phyloP scores from a whole-genome alignment of 35 echinoderm and acorn worm species.

The Stichopus chloronotus region DNA sequence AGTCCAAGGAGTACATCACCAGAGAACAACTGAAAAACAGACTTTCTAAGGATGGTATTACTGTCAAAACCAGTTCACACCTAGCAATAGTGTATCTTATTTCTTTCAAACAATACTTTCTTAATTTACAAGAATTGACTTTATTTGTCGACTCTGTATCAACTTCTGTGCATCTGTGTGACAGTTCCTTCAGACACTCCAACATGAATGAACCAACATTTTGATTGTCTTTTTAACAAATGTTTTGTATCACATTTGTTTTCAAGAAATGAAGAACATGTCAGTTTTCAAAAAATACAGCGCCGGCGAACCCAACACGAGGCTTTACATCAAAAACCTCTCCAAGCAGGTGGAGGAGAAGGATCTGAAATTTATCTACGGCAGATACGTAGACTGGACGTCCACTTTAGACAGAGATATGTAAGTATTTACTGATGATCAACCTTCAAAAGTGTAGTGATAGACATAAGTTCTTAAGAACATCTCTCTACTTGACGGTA shows the following conservation, averaged over 20 bases:
- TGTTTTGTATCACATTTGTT: neutral
- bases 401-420: constrained; percentile 93
- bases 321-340: constrained; percentile 93
- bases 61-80: neutral
- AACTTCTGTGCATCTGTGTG: too few species aligned
- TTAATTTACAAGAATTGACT: too few species aligned
- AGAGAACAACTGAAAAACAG: constrained; percentile 79
- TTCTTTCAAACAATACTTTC: too few species aligned
- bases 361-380: constrained; percentile 95
- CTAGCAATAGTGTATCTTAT: too few species aligned
- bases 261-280: constrained; percentile 83
- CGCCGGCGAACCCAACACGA: constrained; percentile 86
- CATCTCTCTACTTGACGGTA: neutral
- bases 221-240: too few species aligned
- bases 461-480: too few species aligned
- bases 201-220: too few species aligned
- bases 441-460: neutral
- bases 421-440: constrained; percentile 68
- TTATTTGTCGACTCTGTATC: too few species aligned
- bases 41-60: constrained; percentile 76
- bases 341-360: constrained; percentile 94
- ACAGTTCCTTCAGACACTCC: too few species aligned
- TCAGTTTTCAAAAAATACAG: constrained; percentile 92
- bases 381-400: constrained; percentile 93
- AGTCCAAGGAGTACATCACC: constrained; percentile 77